phyloP scores from a whole-genome alignment of 1,140 invertebrate species.

The Drosophila equinoxialis region DNA sequence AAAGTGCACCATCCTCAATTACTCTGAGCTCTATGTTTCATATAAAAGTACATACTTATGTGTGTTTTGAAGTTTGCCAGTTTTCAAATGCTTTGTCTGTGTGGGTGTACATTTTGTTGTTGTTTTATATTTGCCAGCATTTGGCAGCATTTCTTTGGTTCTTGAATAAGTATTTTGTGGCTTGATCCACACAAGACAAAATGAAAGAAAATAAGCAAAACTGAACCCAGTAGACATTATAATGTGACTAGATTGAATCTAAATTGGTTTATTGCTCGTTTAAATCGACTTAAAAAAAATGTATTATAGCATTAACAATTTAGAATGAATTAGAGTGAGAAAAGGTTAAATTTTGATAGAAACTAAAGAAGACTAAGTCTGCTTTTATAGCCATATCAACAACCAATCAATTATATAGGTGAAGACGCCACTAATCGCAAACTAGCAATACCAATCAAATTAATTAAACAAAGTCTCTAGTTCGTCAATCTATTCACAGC shows the following conservation, averaged over 20 bases:
- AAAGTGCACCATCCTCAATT: not conserved
- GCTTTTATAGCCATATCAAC: too few species aligned
- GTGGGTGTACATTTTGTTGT: constrained; percentile 23
- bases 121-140: constrained; percentile 36
- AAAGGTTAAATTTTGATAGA: too few species aligned
- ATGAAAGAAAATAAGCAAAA: constrained; percentile 34
- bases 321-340: too few species aligned
- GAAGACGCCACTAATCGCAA: too few species aligned
- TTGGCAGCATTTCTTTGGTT: constrained; percentile 30
- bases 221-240: constrained; percentile 47
- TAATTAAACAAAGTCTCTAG: too few species aligned
- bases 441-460: too few species aligned
- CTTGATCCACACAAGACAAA: constrained; percentile 1
- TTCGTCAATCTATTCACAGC: too few species aligned
- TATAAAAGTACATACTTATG: constrained; percentile 15
- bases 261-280: constrained; percentile 13
- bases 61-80: constrained; percentile 48
- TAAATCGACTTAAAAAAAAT: too few species aligned
- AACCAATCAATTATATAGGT: too few species aligned
- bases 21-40: not conserved
- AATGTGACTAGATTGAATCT: constrained; percentile 32
- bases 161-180: constrained; percentile 13
- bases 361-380: too few species aligned
- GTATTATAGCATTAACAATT: too few species aligned
- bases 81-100: constrained; percentile 13